Evolutionary conservation across 1,140 invertebrate species (phyloP), one percentile per base, ranked within the genome.

Genomic region (Aphelinus certus): DNA sequence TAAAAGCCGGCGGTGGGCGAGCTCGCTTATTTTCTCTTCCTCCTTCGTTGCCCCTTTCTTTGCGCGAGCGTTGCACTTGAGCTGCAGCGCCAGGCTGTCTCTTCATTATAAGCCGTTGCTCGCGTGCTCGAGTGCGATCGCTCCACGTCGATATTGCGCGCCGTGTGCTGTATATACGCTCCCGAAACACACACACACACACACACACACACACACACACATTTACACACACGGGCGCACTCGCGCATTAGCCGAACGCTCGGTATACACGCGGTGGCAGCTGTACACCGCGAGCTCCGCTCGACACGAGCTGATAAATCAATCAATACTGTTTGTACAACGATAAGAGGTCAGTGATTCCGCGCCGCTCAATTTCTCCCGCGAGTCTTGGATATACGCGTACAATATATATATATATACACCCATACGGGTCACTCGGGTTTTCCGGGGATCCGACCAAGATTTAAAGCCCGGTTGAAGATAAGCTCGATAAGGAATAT

Each of bases 1-100:
- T 82, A 79, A 82, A 84, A 77, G 53, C 58, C 9, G 6, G 58
- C 42, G 58, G 42, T 45, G 26, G 26, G 26, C 26, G 26, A 26
- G 26, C 58, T 60, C 42, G 58, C 42, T 60, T 60, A 43, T 60
- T 43, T 61, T 63, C 65, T 43, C 49, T 57, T n/a, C 43, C 3
- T 10, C 48, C 2, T 48, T 7, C 7, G 3, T 64, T 42, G 62
- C 47, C 49, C n/a, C 51, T 64, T 49, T 51, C 9, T 71, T 64
- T 3, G 60, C 61, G 57, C 26, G 71, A 57, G 10, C 56, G 9
- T 26, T 26, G 26, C 26, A 26, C 26, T 26, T 26, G 26, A 26
- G 26, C 26, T 26, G 26, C 4, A n/a, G 56, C 5, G 61, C 57
- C 61, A 58, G 6, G 45, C 55, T 26, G 55, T 58, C 61, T 55